These are phyloP conservation scores for Prionailurus bengalensis DNA, from an alignment of 2,113 vertebrate species.

Conservation along the genomic window DNA sequence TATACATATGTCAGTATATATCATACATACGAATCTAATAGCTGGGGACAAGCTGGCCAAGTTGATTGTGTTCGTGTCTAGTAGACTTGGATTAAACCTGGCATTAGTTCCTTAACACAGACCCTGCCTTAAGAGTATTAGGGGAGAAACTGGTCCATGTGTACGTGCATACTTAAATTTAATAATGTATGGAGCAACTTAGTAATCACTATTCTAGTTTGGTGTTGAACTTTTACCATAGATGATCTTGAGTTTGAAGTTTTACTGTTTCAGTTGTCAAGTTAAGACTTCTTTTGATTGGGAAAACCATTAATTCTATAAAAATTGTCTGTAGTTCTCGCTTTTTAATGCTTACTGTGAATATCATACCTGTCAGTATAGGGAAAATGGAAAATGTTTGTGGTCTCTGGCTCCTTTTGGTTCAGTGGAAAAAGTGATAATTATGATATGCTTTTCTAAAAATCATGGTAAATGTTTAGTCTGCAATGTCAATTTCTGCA, in stretches of 20 bases:
- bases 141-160: background rate
- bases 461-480: constrained; percentile 83
- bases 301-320: constrained; percentile 65
- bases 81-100: constrained; percentile 65
- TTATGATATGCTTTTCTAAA: constrained; percentile 79
- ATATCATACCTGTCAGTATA: constrained; percentile 78
- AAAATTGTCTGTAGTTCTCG: constrained; percentile 38
- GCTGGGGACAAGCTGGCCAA: constrained; percentile 70
- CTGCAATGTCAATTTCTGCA: constrained; percentile 79
- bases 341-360: constrained; percentile 56
- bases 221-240: background rate
- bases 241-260: constrained; percentile 57
- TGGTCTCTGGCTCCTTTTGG: constrained; percentile 81
- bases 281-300: constrained; percentile 38
- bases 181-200: background rate
- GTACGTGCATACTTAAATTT: background rate
- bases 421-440: constrained; percentile 83
- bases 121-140: background rate
- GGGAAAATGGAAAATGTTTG: constrained; percentile 78
- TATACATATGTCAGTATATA: constrained; percentile 76
- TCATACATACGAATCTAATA: constrained; percentile 69
- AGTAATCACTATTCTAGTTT: background rate
- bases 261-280: constrained; percentile 48
- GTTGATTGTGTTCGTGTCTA: constrained; percentile 62
- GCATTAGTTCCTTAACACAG: constrained; percentile 53